Conservation (phyloP, 2,797 vertebrate species). For the Mus minutoides region DNA sequence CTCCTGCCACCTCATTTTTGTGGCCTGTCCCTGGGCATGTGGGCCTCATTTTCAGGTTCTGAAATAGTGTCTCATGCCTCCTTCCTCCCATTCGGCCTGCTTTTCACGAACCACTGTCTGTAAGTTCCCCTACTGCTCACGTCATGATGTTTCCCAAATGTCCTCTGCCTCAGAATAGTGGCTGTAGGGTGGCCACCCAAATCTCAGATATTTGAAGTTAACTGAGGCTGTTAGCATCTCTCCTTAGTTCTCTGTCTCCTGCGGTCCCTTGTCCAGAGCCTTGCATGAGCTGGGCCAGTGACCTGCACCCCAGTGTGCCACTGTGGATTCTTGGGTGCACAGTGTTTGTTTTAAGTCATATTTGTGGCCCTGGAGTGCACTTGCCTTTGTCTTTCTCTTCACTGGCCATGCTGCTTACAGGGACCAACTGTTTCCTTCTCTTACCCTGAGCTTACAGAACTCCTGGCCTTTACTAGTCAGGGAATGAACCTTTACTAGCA, state of each 20-base stretch:
- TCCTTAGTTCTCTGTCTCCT: neutral
- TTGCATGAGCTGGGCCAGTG: neutral
- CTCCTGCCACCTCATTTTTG: neutral
- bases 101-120: neutral
- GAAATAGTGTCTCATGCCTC: neutral
- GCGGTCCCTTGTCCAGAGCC: neutral
- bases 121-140: neutral
- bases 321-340: neutral
- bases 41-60: neutral
- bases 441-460: neutral
- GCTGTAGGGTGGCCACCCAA: neutral
- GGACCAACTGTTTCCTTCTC: slow-evolving; percentile 1
- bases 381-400: slow-evolving; percentile 46
- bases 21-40: neutral
- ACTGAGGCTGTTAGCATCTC: neutral
- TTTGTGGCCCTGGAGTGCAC: neutral
- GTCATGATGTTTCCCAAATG: neutral
- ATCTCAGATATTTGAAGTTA: neutral
- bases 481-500: too few species aligned
- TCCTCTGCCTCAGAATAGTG: neutral
- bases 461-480: neutral
- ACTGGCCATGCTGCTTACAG: neutral
- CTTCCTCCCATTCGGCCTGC: neutral
- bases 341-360: neutral
- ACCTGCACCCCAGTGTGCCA: neutral